Conservation (phyloP, 2,113 vertebrate genomes). For the Bujurquina vittata region DNA sequence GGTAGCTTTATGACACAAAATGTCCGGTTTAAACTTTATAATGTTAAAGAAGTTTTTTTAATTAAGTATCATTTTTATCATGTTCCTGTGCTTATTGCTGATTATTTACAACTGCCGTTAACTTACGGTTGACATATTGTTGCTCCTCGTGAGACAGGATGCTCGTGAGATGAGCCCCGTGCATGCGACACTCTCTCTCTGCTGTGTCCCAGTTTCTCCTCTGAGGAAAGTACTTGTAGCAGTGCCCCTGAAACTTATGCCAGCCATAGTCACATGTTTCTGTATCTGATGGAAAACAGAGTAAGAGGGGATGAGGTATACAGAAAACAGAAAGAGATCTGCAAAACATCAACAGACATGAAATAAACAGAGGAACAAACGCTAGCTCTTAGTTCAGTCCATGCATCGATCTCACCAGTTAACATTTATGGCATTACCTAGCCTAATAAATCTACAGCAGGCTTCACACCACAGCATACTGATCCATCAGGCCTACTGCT, state of each 20-base stretch:
- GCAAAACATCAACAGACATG: not conserved
- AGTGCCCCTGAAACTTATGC: conserved; percentile 98
- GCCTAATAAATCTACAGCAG: not conserved
- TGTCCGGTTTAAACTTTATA: not conserved
- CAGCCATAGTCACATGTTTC: conserved; percentile 94
- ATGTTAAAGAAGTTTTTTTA: not conserved
- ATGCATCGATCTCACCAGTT: not conserved
- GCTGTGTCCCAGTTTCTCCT: conserved; percentile 94
- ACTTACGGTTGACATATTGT: conserved; percentile 94
- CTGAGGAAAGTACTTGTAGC: conserved; percentile 93
- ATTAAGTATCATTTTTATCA: not conserved
- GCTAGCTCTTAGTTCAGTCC: not conserved
- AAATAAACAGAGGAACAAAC: not conserved
- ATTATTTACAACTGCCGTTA: not conserved
- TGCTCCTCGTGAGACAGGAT: conserved; percentile 92
- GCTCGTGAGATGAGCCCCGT: conserved; percentile 92
- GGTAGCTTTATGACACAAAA: not conserved
- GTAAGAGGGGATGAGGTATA: conserved; percentile 2
- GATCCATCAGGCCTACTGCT: not conserved
- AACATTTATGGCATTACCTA: not conserved
- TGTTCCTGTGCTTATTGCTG: not conserved
- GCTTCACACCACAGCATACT: conserved; percentile 4
- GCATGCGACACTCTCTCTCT: conserved; percentile 94
- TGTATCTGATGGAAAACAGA: conserved; percentile 81
- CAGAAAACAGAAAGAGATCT: not conserved